phyloP scores from a whole-genome alignment of 2,113 vertebrate species.

The Albula glossodonta region DNA sequence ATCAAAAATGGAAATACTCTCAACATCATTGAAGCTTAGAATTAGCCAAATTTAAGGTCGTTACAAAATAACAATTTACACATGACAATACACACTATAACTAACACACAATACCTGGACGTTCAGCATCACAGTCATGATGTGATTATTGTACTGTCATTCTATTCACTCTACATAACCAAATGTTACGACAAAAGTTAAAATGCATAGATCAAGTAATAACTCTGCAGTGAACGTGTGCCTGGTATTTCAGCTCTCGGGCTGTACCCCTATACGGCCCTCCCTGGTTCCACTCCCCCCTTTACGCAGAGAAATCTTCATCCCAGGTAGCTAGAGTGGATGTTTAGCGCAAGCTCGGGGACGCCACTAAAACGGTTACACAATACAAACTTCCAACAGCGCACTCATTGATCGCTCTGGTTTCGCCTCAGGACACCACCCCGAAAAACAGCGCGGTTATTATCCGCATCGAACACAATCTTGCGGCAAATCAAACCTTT shows the following conservation, averaged over 20 bases:
- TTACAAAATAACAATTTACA: no score
- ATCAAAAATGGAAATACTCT: no score
- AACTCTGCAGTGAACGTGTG: not conserved
- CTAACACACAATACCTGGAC: no score
- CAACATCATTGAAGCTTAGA: no score
- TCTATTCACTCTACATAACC: no score
- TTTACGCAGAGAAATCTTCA: not conserved
- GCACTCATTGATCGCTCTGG: not conserved
- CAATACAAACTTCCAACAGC: conserved; percentile 3
- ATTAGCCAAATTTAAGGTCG: no score
- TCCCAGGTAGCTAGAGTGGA: not conserved
- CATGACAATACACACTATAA: no score
- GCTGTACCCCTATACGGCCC: not conserved
- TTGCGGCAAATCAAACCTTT: conserved; percentile 1
- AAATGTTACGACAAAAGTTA: no score
- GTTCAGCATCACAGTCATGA: no score
- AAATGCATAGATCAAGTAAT: not conserved
- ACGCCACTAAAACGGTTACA: conserved; percentile 1
- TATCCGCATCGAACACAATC: not conserved
- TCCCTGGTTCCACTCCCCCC: not conserved
- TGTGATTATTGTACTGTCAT: no score
- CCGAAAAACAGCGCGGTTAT: not conserved
- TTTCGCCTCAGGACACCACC: not conserved
- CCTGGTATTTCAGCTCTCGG: not conserved
- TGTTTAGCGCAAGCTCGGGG: not conserved